Percentiles rank a stretch among this genome's conserved stretches.
These are phyloP conservation scores for Champsocephalus gunnari DNA, from an alignment of 2,797 vertebrate genomes.

Conservation along the genomic window DNA sequence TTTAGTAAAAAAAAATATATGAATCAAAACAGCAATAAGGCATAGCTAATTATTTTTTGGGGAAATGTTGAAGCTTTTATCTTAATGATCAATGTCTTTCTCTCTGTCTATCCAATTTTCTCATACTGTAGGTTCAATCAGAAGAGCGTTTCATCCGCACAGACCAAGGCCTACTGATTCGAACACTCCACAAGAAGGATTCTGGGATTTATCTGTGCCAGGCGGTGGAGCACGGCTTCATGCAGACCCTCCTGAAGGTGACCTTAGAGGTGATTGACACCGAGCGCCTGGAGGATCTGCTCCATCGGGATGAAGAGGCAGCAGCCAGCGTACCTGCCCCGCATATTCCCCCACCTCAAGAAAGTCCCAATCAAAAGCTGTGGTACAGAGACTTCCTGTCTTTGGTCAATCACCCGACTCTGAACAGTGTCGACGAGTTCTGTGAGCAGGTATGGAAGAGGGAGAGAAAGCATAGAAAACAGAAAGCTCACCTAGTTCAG, in stretches of 20 bases:
- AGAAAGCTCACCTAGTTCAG: constrained; percentile 87
- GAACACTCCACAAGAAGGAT: constrained; percentile 89
- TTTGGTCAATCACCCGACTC: constrained; percentile 95
- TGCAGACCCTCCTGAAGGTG: constrained; percentile 94
- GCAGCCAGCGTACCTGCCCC: constrained; percentile 75
- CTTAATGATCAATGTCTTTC: neutral
- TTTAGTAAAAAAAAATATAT: constrained; percentile 1
- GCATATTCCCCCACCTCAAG: constrained; percentile 84
- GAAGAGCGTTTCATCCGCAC: constrained; percentile 91
- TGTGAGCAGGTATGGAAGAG: constrained; percentile 99
- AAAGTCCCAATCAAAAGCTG: constrained; percentile 90
- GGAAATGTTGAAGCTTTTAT: constrained; percentile 17
- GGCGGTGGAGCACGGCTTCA: constrained; percentile 96
- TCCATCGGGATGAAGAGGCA: constrained; percentile 88
- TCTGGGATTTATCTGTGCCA: constrained; percentile 94
- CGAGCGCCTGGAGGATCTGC: constrained; percentile 92
- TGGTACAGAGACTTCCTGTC: constrained; percentile 99
- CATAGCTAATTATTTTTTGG: neutral
- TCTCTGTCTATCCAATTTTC: constrained; percentile 15
- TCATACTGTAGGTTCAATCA: constrained; percentile 86
- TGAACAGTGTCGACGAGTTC: constrained; percentile 97
- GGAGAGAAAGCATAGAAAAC: constrained; percentile 93
- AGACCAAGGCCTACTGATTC: constrained; percentile 94
- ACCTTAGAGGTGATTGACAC: constrained; percentile 94
- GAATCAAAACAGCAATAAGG: constrained; percentile 15